Base-by-base conservation (phyloP, 30 jellyfish, hydroid and myxozoan species). In the Turritopsis rubra region DNA sequence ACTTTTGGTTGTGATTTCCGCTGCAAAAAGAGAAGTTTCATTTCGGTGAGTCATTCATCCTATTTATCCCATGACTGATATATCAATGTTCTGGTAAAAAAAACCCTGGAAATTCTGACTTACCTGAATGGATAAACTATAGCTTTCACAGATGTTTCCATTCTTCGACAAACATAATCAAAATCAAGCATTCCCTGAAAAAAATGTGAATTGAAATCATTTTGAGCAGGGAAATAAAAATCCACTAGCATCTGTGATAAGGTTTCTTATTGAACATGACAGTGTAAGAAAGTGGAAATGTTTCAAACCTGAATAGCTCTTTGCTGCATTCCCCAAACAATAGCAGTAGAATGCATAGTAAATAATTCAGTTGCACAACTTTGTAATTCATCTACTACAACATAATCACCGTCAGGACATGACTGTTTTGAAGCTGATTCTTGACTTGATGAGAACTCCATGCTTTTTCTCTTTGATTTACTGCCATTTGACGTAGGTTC, bases 51-150 rank as follows among this genome's bases (percentile, higher is more conserved):
- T n/a, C n/a, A n/a, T n/a, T n/a, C n/a, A n/a, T n/a, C n/a, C n/a
- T n/a, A n/a, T n/a, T n/a, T n/a, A n/a, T n/a, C n/a, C n/a, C n/a
- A n/a, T n/a, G n/a, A n/a, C n/a, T n/a, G n/a, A n/a, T n/a, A n/a
- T n/a, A n/a, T n/a, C n/a, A n/a, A n/a, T n/a, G n/a, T n/a, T n/a
- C n/a, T n/a, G n/a, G n/a, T n/a, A n/a, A n/a, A n/a, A n/a, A n/a
- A n/a, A n/a, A n/a, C n/a, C n/a, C n/a, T n/a, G n/a, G n/a, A n/a
- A n/a, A n/a, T n/a, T 41, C 13, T 41, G 60, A 41, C 60, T 13
- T 41, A 92, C 99, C 99, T 94, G 89, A 89, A 94, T 21, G 99
- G 99, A 86, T 94, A 94, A 27, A 94, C 97, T 79, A 95, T 94
- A 65, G 97, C 97, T 75, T 41, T 84, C 13, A 94, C 98, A 1